Conservation (phyloP, 1,140 invertebrate genomes). For the silkworm (Bombyx mori) region ASM3026992v2 NC_085125.1:8513501-8514000, state of each 20-base stretch:
- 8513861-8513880: slow-evolving; percentile 2
- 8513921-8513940: slow-evolving; percentile 40
- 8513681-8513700: not conserved
- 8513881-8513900: slow-evolving; percentile 15
- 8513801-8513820: slow-evolving; percentile 1
- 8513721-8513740: not conserved
- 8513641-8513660: too few species aligned
- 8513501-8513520: too few species aligned
- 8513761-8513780: slow-evolving; percentile 1
- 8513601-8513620: too few species aligned
- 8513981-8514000: slow-evolving; percentile 3
- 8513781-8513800: not conserved
- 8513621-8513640: too few species aligned
- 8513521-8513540: too few species aligned
- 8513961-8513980: slow-evolving; percentile 25
- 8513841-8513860: slow-evolving; percentile 5
- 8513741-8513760: not conserved
- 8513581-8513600: too few species aligned
- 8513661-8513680: not conserved
- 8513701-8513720: not conserved
- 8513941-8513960: slow-evolving; percentile 35
- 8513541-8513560: too few species aligned
- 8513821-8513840: not conserved
- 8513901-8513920: slow-evolving; percentile 33
- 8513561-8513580: too few species aligned